Percentiles rank a stretch among this genome's conserved stretches.
Conservation (phyloP, 2,888 invertebrate genomes). For the Trypoxylon attenuatum region DNA sequence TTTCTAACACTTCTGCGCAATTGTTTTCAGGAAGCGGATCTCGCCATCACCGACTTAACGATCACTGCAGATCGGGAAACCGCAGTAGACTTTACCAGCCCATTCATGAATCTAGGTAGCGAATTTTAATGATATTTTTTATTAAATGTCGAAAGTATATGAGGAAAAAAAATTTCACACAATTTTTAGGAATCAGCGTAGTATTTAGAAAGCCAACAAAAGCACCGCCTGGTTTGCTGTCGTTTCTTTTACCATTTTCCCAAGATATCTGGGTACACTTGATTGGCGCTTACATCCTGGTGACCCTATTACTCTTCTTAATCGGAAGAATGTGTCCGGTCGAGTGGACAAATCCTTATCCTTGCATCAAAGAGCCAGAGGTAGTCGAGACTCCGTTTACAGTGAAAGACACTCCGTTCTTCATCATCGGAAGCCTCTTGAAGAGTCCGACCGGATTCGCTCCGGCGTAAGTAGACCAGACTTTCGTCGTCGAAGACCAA, state of each 20-base stretch:
- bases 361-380: constrained; percentile 90
- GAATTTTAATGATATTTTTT: neutral
- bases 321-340: constrained; percentile 89
- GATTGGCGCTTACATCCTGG: constrained; percentile 86
- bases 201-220: constrained; percentile 91
- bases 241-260: constrained; percentile 94
- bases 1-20: no score
- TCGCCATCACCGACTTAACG: constrained; percentile 94
- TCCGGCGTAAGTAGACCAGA: constrained; percentile 79
- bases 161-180: neutral
- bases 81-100: constrained; percentile 95
- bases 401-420: constrained; percentile 92
- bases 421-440: constrained; percentile 88
- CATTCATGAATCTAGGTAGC: constrained; percentile 92
- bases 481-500: no score
- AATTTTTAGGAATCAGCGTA: constrained; percentile 85
- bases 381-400: constrained; percentile 90
- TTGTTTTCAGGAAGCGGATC: constrained; percentile 83
- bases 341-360: constrained; percentile 94
- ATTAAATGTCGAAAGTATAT: neutral
- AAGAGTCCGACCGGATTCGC: constrained; percentile 93
- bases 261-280: constrained; percentile 90
- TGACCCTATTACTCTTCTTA: constrained; percentile 87
- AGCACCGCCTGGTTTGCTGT: constrained; percentile 90
- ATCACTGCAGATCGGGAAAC: constrained; percentile 91